Base-by-base conservation (phyloP, 2,888 invertebrate species). In the Cephus runcator region DNA sequence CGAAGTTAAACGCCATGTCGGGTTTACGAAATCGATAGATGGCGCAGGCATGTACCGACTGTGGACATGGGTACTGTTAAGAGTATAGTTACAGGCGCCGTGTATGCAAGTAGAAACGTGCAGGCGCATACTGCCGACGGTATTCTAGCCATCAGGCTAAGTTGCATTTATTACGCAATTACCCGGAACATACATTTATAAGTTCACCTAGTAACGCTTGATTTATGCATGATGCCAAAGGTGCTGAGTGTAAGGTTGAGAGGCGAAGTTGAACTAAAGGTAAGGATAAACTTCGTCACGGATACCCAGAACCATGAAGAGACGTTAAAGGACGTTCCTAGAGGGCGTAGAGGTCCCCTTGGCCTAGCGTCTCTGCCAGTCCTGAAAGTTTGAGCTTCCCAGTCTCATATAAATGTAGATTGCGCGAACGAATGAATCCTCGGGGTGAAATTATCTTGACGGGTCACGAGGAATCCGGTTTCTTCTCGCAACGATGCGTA, bases 361-460 rank as follows among this genome's bases (percentile, higher is more conserved):
- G 56, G 23, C 56, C 56, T 23, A 56, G 56, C 23, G 6, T 56
- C 56, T 56, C 56, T 56, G 56, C 23, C 56, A 56, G 56, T 56
- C 56, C 15, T 56, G 23, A 23, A 56, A 56, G 56, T 56, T 56
- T 23, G 56, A 56, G 56, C 56, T 23, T 56, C 23, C 56, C 56
- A 56, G 56, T 15, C 71, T 71, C 71, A 33, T 71, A 71, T 71
- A 71, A 71, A 71, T 71, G 71, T 71, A 71, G 71, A 71, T 71
- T 71, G 71, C 71, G 31, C 71, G 31, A 71, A 71, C 71, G 71
- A 71, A 71, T 71, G 71, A 71, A 71, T 71, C 71, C 71, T 71
- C 71, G 4, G 71, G 71, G 71, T 71, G 71, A 9, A 71, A 71
- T 71, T 71, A 71, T 71, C 3, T 9, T 71, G 12, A 33, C 71